Base-by-base conservation (phyloP, 2,888 invertebrate genomes). In the Cylindroiulus punctatus region DNA sequence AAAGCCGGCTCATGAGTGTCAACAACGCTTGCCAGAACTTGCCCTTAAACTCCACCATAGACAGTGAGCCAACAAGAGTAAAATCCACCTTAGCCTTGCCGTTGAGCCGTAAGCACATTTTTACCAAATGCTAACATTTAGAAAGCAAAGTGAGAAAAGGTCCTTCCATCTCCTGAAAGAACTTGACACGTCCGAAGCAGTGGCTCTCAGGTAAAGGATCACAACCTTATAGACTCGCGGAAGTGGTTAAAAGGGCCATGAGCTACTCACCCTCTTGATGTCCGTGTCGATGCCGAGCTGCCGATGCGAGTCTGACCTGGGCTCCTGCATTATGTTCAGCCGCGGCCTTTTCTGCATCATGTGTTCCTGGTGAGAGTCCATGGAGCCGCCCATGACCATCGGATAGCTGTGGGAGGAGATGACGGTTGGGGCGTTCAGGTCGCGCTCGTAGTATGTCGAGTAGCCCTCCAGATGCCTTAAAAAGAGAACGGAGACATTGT, bases 261-360 rank as follows among this genome's bases (percentile, higher is more conserved):
- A 36, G 44, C n/a, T 30, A 86, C 86, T 86, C 32, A 86, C 86
- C 36, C 86, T 81, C 44, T 86, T 86, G 22, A 86, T 86, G 44
- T 86, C 83, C 7, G 86, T 86, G 81, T 86, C 86, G 83, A 86
- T 86, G 30, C 86, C 86, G 3, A 86, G 47, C 44, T 26, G 76
- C 19, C 86, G 65, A 22, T 86, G 86, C 36, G 86, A 76, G 32
- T 86, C 86, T 12, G 30, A 1, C 19, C 57, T 26, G 4, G 30
- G 17, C 26, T 52, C 40, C 81, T 47, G 30, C 86, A 86, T 86
- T 14, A 86, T 86, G 32, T 22, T 86, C 17, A 86, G 82, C 47
- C 86, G 26, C 0, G 86, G 86, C 83, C 86, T 42, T 22, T 83
- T 81, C 8, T 32, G 22, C n/a, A 83, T 86, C 40, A 86, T 22